Base-by-base conservation (phyloP, 64 coral and sea anemone species). In the Dendrophyllia cribrosa region DNA sequence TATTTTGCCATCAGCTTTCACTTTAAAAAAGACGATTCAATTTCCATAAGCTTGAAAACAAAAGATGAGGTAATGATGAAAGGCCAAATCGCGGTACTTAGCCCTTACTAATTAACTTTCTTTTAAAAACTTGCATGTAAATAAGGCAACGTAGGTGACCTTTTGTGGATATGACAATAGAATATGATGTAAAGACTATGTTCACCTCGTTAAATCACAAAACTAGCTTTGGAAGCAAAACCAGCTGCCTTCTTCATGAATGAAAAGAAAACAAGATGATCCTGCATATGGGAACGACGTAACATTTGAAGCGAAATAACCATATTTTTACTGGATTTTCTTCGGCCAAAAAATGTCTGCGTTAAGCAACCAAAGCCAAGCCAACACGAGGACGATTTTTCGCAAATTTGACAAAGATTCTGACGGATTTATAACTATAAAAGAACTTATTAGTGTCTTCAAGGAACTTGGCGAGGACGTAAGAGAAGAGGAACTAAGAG, bases 351-450 rank as follows among this genome's bases (percentile, higher is more conserved):
- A 68, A 51, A 84, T 84, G 80, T 46, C 80, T 5, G 45, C 17
- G 19, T 48, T 63, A 24, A 4, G 19, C 53, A 26, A 68, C 62
- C 71, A 58, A 58, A 44, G 75, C n/a, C 82, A 83, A 25, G 93
- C 75, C 21, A 63, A 70, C 4, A 46, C 78, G 12, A 79, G 93
- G 34, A 44, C 50, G 4, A 65, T 81, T 83, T 97, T 94, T 84
- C 51, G 76, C 9, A 72, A 87, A n/a, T 88, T 61, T 25, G 95
- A 97, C 69, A 62, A 50, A 15, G 88, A 94, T 59, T 67, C 90
- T 1, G 84, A 97, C 66, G 95, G 95, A 8, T 76, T 88, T 20
- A 94, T 97, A 81, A 89, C 78, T 43, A 49, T 80, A n/a, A 91
- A 73, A 24, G 82, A 93, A 10, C 49, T 97, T 3, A 64, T 68